phyloP scores from a whole-genome alignment of 2,113 vertebrate genomes.

The Limnothrissa miodon region DNA sequence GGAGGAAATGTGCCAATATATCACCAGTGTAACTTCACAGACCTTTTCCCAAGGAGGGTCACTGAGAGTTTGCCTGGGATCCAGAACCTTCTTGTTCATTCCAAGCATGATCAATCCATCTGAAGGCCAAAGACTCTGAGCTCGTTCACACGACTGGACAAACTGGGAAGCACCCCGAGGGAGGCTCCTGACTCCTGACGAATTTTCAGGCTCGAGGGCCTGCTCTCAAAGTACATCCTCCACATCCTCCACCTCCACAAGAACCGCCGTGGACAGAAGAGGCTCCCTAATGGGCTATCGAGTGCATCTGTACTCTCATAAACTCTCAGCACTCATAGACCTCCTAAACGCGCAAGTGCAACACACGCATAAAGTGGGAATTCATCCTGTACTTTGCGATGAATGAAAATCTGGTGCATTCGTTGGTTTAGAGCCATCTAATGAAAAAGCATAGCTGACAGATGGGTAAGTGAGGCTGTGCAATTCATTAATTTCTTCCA shows the following conservation, averaged over 20 bases:
- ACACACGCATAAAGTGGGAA: background rate
- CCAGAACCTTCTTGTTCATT: background rate
- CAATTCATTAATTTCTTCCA: background rate
- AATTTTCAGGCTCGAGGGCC: background rate
- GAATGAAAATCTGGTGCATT: background rate
- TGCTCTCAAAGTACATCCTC: background rate
- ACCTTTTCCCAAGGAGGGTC: background rate
- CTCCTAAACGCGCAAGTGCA: background rate
- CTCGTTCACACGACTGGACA: background rate
- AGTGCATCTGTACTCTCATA: background rate
- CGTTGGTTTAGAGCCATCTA: background rate
- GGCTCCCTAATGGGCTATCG: background rate
- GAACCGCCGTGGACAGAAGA: background rate
- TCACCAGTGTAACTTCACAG: background rate
- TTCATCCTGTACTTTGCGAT: background rate
- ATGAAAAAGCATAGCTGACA: background rate
- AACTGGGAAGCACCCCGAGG: background rate
- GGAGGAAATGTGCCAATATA: background rate
- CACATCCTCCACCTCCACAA: too few species aligned
- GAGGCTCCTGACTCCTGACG: background rate
- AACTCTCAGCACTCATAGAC: background rate
- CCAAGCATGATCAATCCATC: background rate
- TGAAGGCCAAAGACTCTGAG: background rate
- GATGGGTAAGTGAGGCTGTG: background rate
- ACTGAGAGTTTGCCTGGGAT: background rate